Evolutionary conservation across 2,888 invertebrate genomes (phyloP), one percentile per base, ranked within the genome.

Genomic region (Clostera curtula): DNA sequence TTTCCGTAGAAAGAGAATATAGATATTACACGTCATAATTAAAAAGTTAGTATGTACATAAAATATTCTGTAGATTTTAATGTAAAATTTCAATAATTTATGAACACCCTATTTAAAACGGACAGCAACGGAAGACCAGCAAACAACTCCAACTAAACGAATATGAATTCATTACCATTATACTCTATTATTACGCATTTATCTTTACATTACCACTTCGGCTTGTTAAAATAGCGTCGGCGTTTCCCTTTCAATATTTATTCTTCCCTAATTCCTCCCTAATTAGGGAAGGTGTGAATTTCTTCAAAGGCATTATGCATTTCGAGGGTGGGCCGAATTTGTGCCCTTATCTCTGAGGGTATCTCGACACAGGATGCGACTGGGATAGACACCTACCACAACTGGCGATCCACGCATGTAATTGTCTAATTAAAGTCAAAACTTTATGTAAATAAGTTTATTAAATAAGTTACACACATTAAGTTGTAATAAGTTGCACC

Each of bases 261-360:
- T 75, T 67, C 66, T 66, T 62, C 59, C 40, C 66, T 74, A 75
- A 76, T 77, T 67, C 60, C 46, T 60, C 59, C 62, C 73, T 74
- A 77, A 80, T 80, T 79, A 76, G 65, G 63, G 59, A 71, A 80
- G 80, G 82, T 82, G 80, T 82, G 79, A 82, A 80, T 79, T 72
- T 77, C 65, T 64, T 68, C 55, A 65, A 57, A 55, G 62, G 59
- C 51, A 67, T 67, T 61, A 62, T 65, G 58, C 59, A 44, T 67
- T 65, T 64, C 47, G 59, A 70, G 77, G 75, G 77, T 74, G 75
- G 75, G 65, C 75, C 64, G 61, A 60, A 59, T 63, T 54, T 36
- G 56, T 31, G 26, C 30, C 35, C 42, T 71, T 74, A 76, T 79
- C 76, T 55, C 30, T 42, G 54, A 38, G 43, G 48, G 66, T 72